Evolutionary conservation across 2,113 vertebrate species (phyloP).

Genomic region (Oncorhynchus nerka): DNA sequence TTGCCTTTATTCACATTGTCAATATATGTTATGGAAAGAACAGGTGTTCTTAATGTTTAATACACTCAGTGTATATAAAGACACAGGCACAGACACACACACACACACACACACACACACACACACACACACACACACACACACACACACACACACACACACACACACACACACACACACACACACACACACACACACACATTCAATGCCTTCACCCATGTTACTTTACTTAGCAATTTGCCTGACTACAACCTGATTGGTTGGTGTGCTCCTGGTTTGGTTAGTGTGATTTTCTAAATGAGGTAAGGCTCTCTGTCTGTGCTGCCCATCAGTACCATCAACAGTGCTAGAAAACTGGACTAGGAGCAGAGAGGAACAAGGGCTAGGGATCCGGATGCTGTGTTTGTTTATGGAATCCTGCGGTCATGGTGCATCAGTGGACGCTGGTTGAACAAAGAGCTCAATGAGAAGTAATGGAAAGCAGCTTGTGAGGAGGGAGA

Average conservation of each 20-base stretch:
- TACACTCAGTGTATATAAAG: background rate
- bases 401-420: conserved; percentile 67
- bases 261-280: too few species aligned
- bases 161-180: conserved; percentile 13
- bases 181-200: background rate
- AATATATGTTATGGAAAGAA: too few species aligned
- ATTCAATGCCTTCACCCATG: background rate
- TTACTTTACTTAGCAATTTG: too few species aligned
- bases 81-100: background rate
- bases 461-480: conserved; percentile 63
- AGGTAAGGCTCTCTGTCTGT: background rate
- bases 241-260: too few species aligned
- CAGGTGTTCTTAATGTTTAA: too few species aligned
- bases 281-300: too few species aligned
- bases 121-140: conserved; percentile 8
- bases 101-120: background rate
- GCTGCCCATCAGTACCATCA: background rate
- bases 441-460: conserved; percentile 65
- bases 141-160: conserved; percentile 21
- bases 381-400: conserved; percentile 48
- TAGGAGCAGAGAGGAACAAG: conserved; percentile 24
- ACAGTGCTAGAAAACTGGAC: background rate
- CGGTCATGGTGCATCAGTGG: conserved; percentile 61
- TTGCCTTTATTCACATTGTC: too few species aligned
- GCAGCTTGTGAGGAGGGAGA: conserved; percentile 57